phyloP scores from a whole-genome alignment of 2,888 invertebrate genomes.

The Malthinus seriepunctatus region DNA sequence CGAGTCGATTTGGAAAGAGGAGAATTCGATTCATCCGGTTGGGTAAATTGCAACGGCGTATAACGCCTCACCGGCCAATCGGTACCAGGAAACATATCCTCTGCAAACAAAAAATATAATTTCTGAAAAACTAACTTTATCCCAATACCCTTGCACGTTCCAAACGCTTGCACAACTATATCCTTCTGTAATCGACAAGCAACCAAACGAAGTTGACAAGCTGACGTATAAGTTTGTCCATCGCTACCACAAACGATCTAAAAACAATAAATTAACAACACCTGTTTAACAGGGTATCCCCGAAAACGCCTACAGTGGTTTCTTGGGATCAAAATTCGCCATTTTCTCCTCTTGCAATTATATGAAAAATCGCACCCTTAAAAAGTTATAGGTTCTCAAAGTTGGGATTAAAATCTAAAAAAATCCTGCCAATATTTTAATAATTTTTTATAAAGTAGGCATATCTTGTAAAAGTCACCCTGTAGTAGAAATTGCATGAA shows the following conservation, averaged over 20 bases:
- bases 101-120: conserved; percentile 47
- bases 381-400: no score
- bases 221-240: conserved; percentile 79
- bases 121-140: background rate
- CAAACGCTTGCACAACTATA: conserved; percentile 76
- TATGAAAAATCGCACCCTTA: no score
- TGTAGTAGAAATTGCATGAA: no score
- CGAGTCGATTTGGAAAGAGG: conserved; percentile 78
- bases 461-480: no score
- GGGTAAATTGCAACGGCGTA: conserved; percentile 77
- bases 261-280: no score
- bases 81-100: conserved; percentile 71
- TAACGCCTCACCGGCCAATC: conserved; percentile 78
- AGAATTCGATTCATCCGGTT: conserved; percentile 74
- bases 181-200: conserved; percentile 82
- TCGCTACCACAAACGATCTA: conserved; percentile 73
- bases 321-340: no score
- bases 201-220: conserved; percentile 77
- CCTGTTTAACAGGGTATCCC: no score
- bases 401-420: no score
- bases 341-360: no score
- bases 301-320: no score
- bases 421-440: no score
- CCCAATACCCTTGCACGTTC: conserved; percentile 68
- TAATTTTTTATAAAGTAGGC: no score